Conservation (phyloP, 2,797 vertebrate species). For the Pipistrellus pygmaeus region DNA sequence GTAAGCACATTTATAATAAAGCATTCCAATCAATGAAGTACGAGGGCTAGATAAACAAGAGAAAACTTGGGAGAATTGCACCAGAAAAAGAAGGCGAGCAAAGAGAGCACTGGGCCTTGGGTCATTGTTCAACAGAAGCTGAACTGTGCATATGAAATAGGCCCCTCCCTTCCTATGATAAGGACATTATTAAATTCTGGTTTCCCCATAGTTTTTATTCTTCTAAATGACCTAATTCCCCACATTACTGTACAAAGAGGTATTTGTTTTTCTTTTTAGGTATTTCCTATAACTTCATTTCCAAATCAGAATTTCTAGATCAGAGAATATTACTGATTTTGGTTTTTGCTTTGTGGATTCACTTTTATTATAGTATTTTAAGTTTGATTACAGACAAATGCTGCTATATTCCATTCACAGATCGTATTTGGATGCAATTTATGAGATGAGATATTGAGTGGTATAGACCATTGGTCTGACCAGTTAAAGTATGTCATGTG, state of each 20-base stretch:
- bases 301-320: slow-evolving; percentile 26
- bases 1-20: neutral
- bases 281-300: slow-evolving; percentile 7
- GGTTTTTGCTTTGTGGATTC: neutral
- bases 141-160: neutral
- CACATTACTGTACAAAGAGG: neutral
- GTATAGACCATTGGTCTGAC: neutral
- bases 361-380: neutral
- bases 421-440: neutral
- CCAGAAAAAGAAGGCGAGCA: neutral
- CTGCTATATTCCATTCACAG: neutral
- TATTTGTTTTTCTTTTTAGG: neutral
- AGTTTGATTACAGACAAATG: neutral
- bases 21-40: neutral
- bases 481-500: neutral
- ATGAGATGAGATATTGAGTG: neutral
- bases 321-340: neutral
- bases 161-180: neutral
- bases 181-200: neutral
- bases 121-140: neutral
- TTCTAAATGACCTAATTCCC: neutral
- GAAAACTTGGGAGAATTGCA: neutral
- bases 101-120: neutral
- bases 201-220: neutral
- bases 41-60: neutral